These are phyloP conservation scores for Phaetusa simplex DNA, from an alignment of 2,113 vertebrate genomes.

Conservation along the genomic window DNA sequence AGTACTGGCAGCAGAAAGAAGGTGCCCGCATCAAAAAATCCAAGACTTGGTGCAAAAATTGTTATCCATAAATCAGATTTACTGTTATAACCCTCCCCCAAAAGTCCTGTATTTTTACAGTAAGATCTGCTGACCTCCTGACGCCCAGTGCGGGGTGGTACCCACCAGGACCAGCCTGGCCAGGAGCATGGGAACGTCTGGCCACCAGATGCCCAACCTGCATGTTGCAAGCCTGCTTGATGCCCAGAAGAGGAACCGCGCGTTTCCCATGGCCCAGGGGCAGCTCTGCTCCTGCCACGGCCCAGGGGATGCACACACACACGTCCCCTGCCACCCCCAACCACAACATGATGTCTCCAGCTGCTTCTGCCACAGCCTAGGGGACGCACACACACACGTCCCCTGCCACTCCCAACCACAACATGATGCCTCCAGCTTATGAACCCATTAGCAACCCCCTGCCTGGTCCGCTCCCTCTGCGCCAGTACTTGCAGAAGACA, in stretches of 20 bases:
- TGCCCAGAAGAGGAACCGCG: not conserved
- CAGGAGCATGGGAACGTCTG: not conserved
- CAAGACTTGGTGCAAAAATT: not conserved
- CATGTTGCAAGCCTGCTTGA: accelerated
- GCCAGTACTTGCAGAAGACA: not conserved
- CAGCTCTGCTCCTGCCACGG: not conserved
- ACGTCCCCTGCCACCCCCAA: accelerated
- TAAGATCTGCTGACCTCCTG: not conserved
- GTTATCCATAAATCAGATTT: not conserved
- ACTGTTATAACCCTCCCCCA: not conserved
- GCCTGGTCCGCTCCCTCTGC: not conserved
- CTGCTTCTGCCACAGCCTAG: accelerated
- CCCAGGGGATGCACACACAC: accelerated
- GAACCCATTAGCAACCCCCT: not conserved
- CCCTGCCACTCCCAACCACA: accelerated
- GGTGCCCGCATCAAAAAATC: not conserved
- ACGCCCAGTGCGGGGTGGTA: accelerated
- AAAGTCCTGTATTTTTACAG: not conserved
- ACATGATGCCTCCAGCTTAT: accelerated
- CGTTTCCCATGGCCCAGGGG: accelerated
- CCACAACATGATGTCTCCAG: accelerated
- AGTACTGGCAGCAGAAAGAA: not conserved
- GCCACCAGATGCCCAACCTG: not conserved
- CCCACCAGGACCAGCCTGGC: accelerated
- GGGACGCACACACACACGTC: accelerated